Evolutionary conservation across 2,797 vertebrate genomes (phyloP), one percentile per base, ranked within the genome.

Genomic region (Rhadinocentrus ornatus): DNA sequence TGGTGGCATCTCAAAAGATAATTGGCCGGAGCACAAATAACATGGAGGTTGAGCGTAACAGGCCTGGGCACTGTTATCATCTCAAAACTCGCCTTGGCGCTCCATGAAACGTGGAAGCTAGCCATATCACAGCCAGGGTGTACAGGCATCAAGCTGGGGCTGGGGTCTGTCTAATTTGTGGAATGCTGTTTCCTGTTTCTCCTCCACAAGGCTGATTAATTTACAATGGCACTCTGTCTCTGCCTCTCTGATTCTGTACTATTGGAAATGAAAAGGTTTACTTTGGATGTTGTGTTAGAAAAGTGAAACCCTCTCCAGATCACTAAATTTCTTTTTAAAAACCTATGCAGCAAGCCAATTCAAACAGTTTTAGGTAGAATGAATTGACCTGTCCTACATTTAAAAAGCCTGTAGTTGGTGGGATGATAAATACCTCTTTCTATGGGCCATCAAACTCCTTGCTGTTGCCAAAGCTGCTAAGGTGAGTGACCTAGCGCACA

Each of bases 231-330:
- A 77, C 57, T 80, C 78, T 44, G 79, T 83, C 83, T 86, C 71
- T 62, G 74, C 82, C 62, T 63, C 26, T n/a, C 79, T 63, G 81
- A 79, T 86, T 86, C 87, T 75, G 82, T 86, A 89, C 90, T 90
- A 85, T 88, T 92, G 90, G 90, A 89, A 90, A 76, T 75, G 85
- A 92, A 92, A 90, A 86, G 83, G 90, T 92, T 92, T 91, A 86
- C 80, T 89, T 93, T 93, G 92, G 91, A 92, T 82, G 86, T 88
- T 70, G 82, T 80, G 72, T 82, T 84, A 79, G 92, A 85, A 91
- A 92, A 90, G 82, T 80, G 87, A 92, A 86, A 89, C 90, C 78
- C 85, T 79, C 73, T 76, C 77, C 84, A 82, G 82, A 89, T 90
- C 80, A 53, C 80, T 85, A 85, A 90, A 91, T 89, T 90, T 89